These are phyloP conservation scores for Probaryconus sp. DNA, from an alignment of 1,140 invertebrate species.

Conservation along the genomic window DNA sequence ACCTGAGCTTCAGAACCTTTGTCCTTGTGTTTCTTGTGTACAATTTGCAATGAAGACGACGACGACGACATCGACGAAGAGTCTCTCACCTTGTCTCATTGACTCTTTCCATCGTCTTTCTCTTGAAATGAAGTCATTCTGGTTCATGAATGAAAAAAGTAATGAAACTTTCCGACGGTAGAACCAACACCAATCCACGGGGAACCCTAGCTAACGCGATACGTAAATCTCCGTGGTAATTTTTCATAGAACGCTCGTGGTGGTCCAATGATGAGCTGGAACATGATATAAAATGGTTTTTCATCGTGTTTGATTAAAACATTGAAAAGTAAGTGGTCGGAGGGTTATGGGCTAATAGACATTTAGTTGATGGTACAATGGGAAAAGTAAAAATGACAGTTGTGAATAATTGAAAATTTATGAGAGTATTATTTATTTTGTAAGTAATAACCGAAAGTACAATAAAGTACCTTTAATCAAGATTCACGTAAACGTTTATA, in stretches of 20 bases:
- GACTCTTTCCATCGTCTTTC: slow-evolving; percentile 32
- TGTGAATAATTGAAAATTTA: slow-evolving; percentile 45
- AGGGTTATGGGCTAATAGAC: too few species aligned
- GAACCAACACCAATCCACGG: slow-evolving; percentile 13
- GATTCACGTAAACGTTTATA: too few species aligned
- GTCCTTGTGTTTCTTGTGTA: slow-evolving; percentile 24
- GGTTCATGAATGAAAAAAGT: slow-evolving; percentile 50
- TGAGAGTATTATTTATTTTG: too few species aligned
- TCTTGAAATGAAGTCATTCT: slow-evolving; percentile 63
- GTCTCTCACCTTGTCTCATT: slow-evolving; percentile 36
- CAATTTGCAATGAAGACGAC: slow-evolving; percentile 20
- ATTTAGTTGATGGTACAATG: too few species aligned
- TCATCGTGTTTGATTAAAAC: slow-evolving; percentile 1
- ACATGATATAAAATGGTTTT: slow-evolving; percentile 40
- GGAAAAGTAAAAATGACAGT: too few species aligned
- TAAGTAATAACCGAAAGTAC: too few species aligned
- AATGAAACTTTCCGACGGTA: slow-evolving; percentile 48
- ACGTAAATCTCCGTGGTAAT: slow-evolving; percentile 52
- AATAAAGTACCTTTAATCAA: too few species aligned
- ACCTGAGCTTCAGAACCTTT: slow-evolving; percentile 28
- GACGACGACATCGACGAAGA: slow-evolving; percentile 26
- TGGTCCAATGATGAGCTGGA: slow-evolving; percentile 51
- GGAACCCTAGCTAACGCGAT: slow-evolving; percentile 56
- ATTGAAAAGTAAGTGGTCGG: too few species aligned
- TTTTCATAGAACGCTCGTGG: slow-evolving; percentile 50